Evolutionary conservation across 2,888 invertebrate species (phyloP), one percentile per base, ranked within the genome.

Genomic region (Cyrtodaria siliqua): DNA sequence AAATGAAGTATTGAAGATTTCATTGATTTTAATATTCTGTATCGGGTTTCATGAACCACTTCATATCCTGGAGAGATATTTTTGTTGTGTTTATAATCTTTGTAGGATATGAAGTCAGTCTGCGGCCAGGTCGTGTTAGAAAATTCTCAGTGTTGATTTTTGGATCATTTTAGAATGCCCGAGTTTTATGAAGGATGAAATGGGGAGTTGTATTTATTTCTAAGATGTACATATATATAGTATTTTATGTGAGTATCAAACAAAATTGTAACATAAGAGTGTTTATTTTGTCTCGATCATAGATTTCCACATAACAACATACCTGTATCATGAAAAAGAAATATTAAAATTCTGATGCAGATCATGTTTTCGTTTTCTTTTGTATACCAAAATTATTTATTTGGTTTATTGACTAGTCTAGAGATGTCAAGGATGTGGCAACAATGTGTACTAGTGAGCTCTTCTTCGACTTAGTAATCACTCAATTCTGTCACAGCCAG

Each of bases 261-360:
- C 50, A 64, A 72, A 69, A 47, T 49, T 78, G 75, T 75, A 81
- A 59, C 33, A 75, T 72, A 79, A 83, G 73, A 79, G 77, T 81
- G 81, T 84, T 84, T 83, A 83, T 83, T 85, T 85, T 83, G 83
- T 83, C 79, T 73, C 76, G 81, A 80, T 83, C 79, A 79, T 85
- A 85, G 85, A 83, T 85, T 81, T 85, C 83, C 83, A 83, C 76
- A 81, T 79, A 79, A 78, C n/a, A n/a, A n/a, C 72, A 69, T 78
- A 82, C 72, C 72, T 82, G 82, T 84, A 84, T 74, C 69, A 75
- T 75, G 75, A 74, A 63, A 64, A 75, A 60, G 49, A 64, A 64
- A 55, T 64, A 55, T 55, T 64, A 64, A 64, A 64, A 64, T 44
- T 53, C 55, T 64, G 55, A 64, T 64, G 55, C 64, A 64, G 53